Evolutionary conservation across 2,888 invertebrate genomes (phyloP), one percentile per base, ranked within the genome.

Genomic region (Adineta ricciae): DNA sequence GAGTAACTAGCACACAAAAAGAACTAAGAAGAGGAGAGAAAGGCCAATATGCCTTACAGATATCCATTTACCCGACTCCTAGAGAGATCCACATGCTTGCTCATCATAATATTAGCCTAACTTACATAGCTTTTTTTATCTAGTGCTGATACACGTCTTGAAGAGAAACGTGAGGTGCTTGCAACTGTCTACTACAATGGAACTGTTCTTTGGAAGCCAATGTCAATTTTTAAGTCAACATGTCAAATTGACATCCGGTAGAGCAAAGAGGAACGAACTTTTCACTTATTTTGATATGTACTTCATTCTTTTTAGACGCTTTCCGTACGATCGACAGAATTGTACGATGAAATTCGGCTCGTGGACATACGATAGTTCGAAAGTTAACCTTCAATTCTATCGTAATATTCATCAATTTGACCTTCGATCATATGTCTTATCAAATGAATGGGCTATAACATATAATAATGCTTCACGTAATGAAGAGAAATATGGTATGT

Each of bases 361-460:
- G 89, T 89, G 84, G 89, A 90, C 87, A 36, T 87, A 87, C 84
- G 85, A 86, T 56, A 86, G 87, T 78, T 86, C 73, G 64, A 84
- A 84, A 54, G 78, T 86, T 49, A 84, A 86, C 52, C 82, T 87
- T 38, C 90, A 90, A 83, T 87, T 87, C 73, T 86, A 85, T 64
- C 50, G 86, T 24, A 86, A 86, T 64, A 49, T 83, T 19, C 78
- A 86, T 52, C 84, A 87, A 54, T 86, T 87, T 21, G 85, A 84
- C 83, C 36, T 85, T 21, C 84, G 88, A 27, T 89, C 89, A 86
- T 91, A 90, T 86, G 88, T 89, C 27, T 84, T 87, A 52, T 90
- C 90, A 87, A 90, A 90, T 87, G 90, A 90, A n/a, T 91, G 91
- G 91, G 87, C 88, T 19, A 88, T 91, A 14, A 85, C 90, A 19